Percentiles rank a stretch among this genome's conserved stretches.
Conservation (phyloP, 2,797 vertebrate species). For the Iguana delicatissima region DNA sequence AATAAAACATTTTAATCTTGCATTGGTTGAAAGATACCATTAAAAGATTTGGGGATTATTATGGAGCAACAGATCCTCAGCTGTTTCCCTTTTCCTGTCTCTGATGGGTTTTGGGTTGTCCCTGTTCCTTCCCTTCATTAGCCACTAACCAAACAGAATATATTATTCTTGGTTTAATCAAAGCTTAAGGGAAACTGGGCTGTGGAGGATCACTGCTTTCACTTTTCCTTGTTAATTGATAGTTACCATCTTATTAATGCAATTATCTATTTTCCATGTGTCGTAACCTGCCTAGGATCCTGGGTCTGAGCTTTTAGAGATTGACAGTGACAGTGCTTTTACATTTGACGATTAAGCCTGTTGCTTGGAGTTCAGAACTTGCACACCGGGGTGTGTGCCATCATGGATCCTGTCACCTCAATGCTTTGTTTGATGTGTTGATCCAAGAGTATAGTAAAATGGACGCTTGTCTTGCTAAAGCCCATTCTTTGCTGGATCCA, state of each 20-base stretch:
- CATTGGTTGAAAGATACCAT: too few species aligned
- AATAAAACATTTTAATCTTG: background rate
- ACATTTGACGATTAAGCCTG: background rate
- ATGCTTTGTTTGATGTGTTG: background rate
- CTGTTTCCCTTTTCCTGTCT: background rate
- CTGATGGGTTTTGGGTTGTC: background rate
- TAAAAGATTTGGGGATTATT: background rate
- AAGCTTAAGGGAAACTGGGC: background rate
- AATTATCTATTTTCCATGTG: background rate
- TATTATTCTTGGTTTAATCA: background rate
- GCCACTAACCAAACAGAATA: background rate
- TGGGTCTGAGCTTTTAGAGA: background rate
- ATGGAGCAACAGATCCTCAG: background rate
- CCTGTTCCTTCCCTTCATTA: too few species aligned
- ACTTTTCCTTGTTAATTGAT: background rate
- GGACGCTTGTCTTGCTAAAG: background rate
- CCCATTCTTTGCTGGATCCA: background rate
- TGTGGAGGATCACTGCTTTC: background rate
- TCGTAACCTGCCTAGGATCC: background rate
- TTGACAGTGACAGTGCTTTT: background rate
- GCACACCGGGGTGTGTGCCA: background rate
- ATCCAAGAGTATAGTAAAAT: background rate
- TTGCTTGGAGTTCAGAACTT: background rate
- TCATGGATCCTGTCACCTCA: background rate
- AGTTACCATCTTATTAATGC: background rate